Base-by-base conservation (phyloP, 2,888 invertebrate species). In the Hymenopus coronatus region DNA sequence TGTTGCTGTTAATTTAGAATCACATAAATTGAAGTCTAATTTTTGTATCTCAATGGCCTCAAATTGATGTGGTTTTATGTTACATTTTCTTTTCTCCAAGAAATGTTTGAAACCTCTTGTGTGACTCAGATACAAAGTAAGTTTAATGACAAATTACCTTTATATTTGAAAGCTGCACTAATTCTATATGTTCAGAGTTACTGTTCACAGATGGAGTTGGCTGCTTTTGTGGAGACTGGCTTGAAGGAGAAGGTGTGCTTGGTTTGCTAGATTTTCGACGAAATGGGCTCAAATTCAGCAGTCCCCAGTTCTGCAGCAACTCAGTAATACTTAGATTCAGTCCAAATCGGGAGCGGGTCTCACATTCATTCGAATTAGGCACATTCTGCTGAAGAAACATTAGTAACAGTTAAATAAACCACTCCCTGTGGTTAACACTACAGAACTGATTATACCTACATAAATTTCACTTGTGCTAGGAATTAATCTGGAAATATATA, bases 221-320 rank as follows among this genome's bases (percentile, higher is more conserved):
- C 27, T 87, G 87, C 40, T 82, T 87, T 82, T 87, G 87, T 82
- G 87, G 87, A 30, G 87, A 87, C 82, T 85, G 85, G 27, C 54
- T 85, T 85, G 46, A 46, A 46, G 85, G 85, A 14, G 82, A 87
- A 27, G 87, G 33, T 3, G 82, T 82, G 25, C 33, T 82, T 33
- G 87, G 82, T 40, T 82, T 87, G n/a, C 87, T 87, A 33, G 87
- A 82, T 30, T 87, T 87, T 14, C 87, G 87, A 27, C 82, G 87
- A 30, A 87, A 87, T n/a, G 87, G 87, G 82, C 87, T 87, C n/a
- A 87, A 40, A n/a, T 87, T 87, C 87, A 87, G n/a, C 1, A 87
- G 27, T 15, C 87, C 82, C 87, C 87, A 87, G 40, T 82, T 87
- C 12, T 87, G 87, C 40, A 87, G 82, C 1, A 87, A 70, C 30